phyloP scores from a whole-genome alignment of 2,797 vertebrate genomes.

The Takifugu rubripes region DNA sequence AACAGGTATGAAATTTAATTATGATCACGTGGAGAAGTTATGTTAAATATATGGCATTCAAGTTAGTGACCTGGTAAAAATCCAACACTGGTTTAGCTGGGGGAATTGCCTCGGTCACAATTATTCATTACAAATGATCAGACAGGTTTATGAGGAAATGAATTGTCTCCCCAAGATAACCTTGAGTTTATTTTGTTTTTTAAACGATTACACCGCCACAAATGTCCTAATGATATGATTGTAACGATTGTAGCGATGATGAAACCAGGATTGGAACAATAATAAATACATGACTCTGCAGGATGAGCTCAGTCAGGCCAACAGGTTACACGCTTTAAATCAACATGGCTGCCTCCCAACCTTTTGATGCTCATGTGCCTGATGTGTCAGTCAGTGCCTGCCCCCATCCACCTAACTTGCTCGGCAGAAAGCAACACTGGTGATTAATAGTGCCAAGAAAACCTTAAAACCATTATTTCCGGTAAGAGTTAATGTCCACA shows the following conservation, averaged over 20 bases:
- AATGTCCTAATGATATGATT: conserved; percentile 31
- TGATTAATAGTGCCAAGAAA: conserved; percentile 48
- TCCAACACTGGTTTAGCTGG: too few species aligned
- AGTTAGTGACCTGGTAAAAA: too few species aligned
- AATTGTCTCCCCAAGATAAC: conserved; percentile 8
- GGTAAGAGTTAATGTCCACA: conserved; percentile 20
- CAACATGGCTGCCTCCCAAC: conserved; percentile 30
- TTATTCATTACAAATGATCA: too few species aligned
- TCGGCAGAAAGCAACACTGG: conserved; percentile 24
- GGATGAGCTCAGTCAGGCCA: conserved; percentile 24
- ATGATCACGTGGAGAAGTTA: too few species aligned
- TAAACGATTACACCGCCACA: conserved; percentile 13
- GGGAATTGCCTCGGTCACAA: too few species aligned
- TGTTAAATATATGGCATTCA: too few species aligned
- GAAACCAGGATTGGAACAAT: conserved; percentile 39
- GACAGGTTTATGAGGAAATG: not conserved
- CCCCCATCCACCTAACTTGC: conserved; percentile 27
- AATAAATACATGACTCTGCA: conserved; percentile 40
- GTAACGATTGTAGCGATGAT: conserved; percentile 21
- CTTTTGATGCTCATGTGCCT: conserved; percentile 28
- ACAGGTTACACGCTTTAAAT: conserved; percentile 31
- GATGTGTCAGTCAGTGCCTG: conserved; percentile 24
- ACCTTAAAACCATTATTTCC: conserved; percentile 30
- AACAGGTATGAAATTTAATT: too few species aligned
- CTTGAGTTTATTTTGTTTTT: conserved; percentile 8